Evolutionary conservation across 2,113 vertebrate genomes (phyloP).

Genomic region (Pluvianellus socialis): DNA sequence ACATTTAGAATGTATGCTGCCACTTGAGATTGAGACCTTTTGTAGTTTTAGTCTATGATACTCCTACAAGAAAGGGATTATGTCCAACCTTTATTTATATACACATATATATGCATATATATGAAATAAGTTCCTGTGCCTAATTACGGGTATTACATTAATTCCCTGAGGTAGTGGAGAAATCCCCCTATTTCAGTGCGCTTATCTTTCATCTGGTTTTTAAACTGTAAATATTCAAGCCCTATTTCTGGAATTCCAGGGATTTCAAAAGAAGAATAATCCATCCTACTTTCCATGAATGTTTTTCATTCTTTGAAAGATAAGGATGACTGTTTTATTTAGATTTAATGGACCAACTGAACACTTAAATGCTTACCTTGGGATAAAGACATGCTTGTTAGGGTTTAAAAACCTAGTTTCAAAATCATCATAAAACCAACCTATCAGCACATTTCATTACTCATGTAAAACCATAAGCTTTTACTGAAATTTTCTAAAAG

Average conservation of each 20-base stretch:
- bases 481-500: background rate
- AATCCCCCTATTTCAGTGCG: background rate
- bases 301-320: slow-evolving; percentile 27
- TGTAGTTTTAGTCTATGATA: background rate
- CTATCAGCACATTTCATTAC: background rate
- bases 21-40: background rate
- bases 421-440: background rate
- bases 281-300: background rate
- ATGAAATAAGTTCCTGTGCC: background rate
- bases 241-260: background rate
- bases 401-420: background rate
- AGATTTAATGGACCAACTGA: background rate
- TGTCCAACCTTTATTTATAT: background rate
- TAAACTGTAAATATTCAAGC: slow-evolving; percentile 1
- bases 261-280: slow-evolving; percentile 15
- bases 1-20: background rate
- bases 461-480: background rate
- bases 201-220: slow-evolving; percentile 16
- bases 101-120: background rate
- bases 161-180: slow-evolving; percentile 5
- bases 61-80: background rate
- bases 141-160: background rate
- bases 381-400: background rate
- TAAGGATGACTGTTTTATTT: background rate
- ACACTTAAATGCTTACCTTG: background rate